A percentile compares a stretch with the other conserved stretches of the same genome.
phyloP scores from a whole-genome alignment of 2,888 invertebrate genomes.

The Ennomos quercinarius region DNA sequence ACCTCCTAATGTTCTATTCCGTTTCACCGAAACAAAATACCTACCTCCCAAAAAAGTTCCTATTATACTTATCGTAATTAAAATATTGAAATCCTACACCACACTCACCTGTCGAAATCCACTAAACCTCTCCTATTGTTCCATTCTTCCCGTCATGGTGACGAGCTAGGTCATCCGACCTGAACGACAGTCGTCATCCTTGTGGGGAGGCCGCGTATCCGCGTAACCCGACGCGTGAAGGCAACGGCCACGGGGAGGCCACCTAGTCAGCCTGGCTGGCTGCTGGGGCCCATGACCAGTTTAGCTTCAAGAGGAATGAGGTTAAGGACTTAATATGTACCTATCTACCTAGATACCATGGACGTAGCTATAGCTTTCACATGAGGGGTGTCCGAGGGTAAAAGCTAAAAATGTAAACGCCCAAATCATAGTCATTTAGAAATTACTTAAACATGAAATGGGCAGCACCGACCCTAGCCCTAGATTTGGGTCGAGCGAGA shows the following conservation, averaged over 20 bases:
- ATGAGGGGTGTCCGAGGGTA: no score
- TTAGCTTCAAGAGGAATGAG: slow-evolving; percentile 15
- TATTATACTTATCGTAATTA: neutral
- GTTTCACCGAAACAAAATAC: slow-evolving; percentile 11
- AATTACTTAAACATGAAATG: no score
- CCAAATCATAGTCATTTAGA: no score
- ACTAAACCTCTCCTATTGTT: slow-evolving; percentile 7
- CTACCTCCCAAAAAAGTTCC: no score
- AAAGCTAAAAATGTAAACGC: no score
- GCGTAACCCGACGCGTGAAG: slow-evolving; percentile 60
- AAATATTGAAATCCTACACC: slow-evolving; percentile 41
- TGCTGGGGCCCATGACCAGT: slow-evolving; percentile 34
- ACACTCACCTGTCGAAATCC: slow-evolving; percentile 47
- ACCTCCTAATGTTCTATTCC: no score
- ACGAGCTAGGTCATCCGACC: slow-evolving; percentile 37
- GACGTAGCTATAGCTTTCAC: no score
- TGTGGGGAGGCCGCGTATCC: slow-evolving; percentile 53
- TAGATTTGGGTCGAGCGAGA: no score
- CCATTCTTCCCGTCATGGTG: slow-evolving; percentile 29
- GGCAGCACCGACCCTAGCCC: no score
- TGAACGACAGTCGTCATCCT: slow-evolving; percentile 51
- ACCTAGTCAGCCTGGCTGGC: slow-evolving; percentile 7
- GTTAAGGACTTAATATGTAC: neutral
- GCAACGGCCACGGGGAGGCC: slow-evolving; percentile 57
- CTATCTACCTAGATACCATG: no score